Evolutionary conservation across 2,113 vertebrate species (phyloP).

Genomic region (Oryctolagus cuniculus): DNA sequence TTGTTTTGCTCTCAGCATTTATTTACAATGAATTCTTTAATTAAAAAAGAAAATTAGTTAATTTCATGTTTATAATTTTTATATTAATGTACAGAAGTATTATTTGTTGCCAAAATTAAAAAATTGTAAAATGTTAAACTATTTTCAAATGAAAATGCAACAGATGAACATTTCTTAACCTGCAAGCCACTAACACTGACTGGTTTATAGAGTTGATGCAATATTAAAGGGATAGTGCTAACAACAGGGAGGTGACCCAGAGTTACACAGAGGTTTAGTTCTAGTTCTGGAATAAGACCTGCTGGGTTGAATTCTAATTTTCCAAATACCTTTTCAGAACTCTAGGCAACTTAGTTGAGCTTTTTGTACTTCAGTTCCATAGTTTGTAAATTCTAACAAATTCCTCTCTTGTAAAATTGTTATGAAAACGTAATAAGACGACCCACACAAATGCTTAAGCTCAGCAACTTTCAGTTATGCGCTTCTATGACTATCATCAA

Average conservation of each 20-base stretch:
- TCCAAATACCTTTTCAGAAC: neutral
- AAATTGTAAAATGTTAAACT: neutral
- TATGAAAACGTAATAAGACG: slow-evolving; percentile 3
- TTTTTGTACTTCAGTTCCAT: neutral
- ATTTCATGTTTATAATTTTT: neutral
- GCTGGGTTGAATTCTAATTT: neutral
- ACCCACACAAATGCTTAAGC: slow-evolving; percentile 12
- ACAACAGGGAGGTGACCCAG: neutral
- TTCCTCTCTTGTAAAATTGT: neutral
- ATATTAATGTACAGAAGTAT: neutral
- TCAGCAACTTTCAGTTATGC: neutral
- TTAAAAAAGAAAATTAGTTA: neutral
- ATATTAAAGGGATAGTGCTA: neutral
- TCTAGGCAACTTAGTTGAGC: neutral
- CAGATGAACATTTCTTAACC: neutral
- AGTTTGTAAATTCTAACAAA: neutral
- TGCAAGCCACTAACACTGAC: neutral
- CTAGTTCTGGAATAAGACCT: neutral
- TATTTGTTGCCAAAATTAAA: slow-evolving; percentile 26
- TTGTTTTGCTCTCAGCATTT: neutral
- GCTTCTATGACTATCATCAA: neutral
- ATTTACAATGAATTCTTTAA: neutral
- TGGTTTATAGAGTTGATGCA: neutral
- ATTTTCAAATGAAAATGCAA: neutral
- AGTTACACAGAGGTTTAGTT: neutral